Conservation (phyloP, 1,140 invertebrate genomes). For the Drosophila paulistorum region DNA sequence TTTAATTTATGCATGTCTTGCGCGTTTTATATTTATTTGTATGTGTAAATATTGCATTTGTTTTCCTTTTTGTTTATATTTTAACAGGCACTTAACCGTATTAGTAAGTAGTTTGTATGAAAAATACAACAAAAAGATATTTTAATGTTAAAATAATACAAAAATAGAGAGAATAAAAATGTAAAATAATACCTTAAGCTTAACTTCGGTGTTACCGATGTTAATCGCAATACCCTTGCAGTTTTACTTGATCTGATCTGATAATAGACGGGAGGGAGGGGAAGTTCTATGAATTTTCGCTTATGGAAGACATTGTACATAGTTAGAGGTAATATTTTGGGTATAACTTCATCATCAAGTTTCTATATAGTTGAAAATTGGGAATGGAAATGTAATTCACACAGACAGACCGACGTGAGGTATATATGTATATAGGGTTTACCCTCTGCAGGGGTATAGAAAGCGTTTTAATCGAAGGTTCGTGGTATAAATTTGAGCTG, state of each 20-base stretch:
- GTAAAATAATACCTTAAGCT: slow-evolving; percentile 26
- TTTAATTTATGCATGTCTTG: neutral
- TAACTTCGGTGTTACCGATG: slow-evolving; percentile 33
- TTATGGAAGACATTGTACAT: neutral
- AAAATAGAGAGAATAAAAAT: slow-evolving; percentile 10
- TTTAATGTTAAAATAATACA: neutral
- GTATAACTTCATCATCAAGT: too few relatives aligned
- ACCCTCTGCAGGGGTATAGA: neutral
- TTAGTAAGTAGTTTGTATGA: slow-evolving; percentile 13
- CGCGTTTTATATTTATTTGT: neutral
- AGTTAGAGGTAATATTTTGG: neutral
- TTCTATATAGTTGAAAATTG: too few relatives aligned
- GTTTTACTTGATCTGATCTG: neutral
- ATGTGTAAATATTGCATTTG: slow-evolving; percentile 6
- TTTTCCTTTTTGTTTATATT: neutral
- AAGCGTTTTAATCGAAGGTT: neutral
- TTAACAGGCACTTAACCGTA: slow-evolving; percentile 72
- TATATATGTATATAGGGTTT: too few relatives aligned
- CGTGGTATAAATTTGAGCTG: slow-evolving; percentile 8
- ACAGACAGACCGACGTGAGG: neutral
- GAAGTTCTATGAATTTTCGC: neutral
- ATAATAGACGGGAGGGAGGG: neutral
- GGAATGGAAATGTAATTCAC: too few relatives aligned
- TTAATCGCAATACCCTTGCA: neutral
- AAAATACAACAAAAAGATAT: slow-evolving; percentile 24